Evolutionary conservation across 2,888 invertebrate genomes (phyloP).

Genomic region (Mesoligia furuncula): DNA sequence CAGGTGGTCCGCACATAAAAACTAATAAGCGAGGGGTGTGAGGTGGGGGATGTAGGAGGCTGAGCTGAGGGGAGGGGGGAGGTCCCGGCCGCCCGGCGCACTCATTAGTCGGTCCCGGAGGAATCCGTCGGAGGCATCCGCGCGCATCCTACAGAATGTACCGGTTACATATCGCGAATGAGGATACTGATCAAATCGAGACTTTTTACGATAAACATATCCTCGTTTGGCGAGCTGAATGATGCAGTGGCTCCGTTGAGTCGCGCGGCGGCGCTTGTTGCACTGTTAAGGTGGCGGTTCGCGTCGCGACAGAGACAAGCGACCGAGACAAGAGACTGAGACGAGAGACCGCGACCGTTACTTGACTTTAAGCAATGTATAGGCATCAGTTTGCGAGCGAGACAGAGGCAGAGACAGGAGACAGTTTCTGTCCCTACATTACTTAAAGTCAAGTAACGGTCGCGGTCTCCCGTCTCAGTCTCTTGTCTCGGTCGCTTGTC

Average conservation of each 20-base stretch:
- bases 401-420: no score
- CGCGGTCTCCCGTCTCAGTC: no score
- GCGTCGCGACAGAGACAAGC: no score
- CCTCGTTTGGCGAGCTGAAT: slow-evolving; percentile 12
- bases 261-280: not conserved
- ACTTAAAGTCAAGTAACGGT: no score
- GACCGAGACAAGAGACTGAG: no score
- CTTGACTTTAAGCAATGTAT: no score
- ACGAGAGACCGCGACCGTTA: no score
- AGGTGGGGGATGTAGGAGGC: not conserved
- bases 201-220: slow-evolving; percentile 33
- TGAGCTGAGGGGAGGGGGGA: not conserved
- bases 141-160: slow-evolving; percentile 33
- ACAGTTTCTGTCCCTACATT: no score
- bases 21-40: slow-evolving; percentile 59
- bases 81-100: slow-evolving; percentile 8
- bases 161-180: slow-evolving; percentile 45
- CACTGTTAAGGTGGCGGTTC: no score
- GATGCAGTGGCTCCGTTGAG: not conserved
- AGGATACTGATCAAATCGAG: slow-evolving; percentile 30
- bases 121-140: slow-evolving; percentile 50
- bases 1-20: slow-evolving; percentile 67
- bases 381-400: no score
- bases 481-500: no score
- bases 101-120: slow-evolving; percentile 65